These are phyloP conservation scores for Bombus sibiricus DNA, from an alignment of 1,140 invertebrate genomes.

Conservation along the genomic window DNA sequence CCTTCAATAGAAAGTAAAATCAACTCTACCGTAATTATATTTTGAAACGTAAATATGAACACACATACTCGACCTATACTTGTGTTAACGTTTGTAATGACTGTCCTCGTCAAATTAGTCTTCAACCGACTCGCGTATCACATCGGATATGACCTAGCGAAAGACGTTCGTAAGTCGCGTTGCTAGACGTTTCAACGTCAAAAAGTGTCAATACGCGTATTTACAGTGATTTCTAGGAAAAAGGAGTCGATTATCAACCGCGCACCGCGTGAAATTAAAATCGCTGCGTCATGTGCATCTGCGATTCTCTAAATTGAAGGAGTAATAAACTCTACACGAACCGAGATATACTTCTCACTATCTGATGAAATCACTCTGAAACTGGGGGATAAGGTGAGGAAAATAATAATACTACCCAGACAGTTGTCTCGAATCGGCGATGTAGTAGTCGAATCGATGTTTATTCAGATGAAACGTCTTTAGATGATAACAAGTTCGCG, in stretches of 20 bases:
- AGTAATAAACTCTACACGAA: background rate
- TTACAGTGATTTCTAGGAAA: background rate
- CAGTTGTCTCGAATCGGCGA: background rate
- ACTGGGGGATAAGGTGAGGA: background rate
- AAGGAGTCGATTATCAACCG: background rate
- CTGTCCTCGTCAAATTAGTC: background rate
- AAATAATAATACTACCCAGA: background rate
- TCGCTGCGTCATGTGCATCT: background rate
- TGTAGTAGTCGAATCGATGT: background rate
- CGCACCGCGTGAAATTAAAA: background rate
- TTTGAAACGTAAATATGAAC: conserved; percentile 19
- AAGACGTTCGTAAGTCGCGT: background rate
- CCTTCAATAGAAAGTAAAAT: conserved; percentile 5
- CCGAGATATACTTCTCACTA: background rate
- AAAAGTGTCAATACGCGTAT: background rate
- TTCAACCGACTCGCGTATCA: background rate
- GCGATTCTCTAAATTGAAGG: background rate
- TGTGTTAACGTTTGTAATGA: background rate
- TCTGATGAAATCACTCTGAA: background rate
- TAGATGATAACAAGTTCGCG: background rate
- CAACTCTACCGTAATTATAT: background rate
- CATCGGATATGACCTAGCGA: background rate
- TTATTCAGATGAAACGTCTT: background rate
- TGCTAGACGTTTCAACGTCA: background rate
- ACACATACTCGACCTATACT: conserved; percentile 4